Base-by-base conservation (phyloP, 92 coral and sea anemone genomes). In the Pocillopora grandis region DNA sequence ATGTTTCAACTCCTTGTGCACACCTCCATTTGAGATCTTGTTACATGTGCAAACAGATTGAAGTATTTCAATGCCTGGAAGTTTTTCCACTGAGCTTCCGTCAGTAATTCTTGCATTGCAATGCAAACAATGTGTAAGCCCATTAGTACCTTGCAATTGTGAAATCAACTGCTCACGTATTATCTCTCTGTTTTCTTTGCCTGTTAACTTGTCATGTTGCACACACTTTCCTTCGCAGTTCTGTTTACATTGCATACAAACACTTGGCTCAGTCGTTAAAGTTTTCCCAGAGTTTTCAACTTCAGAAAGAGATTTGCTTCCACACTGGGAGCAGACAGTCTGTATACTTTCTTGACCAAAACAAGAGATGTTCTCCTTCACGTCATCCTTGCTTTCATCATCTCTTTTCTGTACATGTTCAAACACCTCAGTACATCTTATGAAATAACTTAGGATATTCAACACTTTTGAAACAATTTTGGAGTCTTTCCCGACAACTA, bases 401-500 rank as follows among this genome's bases (percentile, higher is more conserved):
- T 87, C 90, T 65, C 80, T 86, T 69, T 74, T 80, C 75, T 84
- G 92, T 8, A 70, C 80, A 75, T 94, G 99, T 67, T 96, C 97
- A 79, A 86, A 92, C 8, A 96, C 99, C 78, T 96, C 99, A 18
- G 97, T 94, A 81, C 99, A 96, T 83, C 99, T 88, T 23, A 96
- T 96, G 49, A 96, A 96, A 83, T 96, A 96, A 75, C 98, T 92
- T 52, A 96, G 84, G 48, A 94, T 88, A 52, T 90, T 81, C 10
- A 96, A 75, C 63, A 96, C 63, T 64, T 90, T 88, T 10, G 88
- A 87, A 23, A 94, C 93, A 62, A 96, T 92, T 36, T 89, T 86
- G 52, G 90, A 65, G 68, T 96, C 88, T 76, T 92, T 88, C 58
- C 99, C 99, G 67, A 89, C 69, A 6, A 96, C 90, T 16, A 96